Percentiles rank a stretch among this genome's conserved stretches.
Evolutionary conservation across 2,113 vertebrate genomes (phyloP).

Genomic region (Rafetus swinhoei): DNA sequence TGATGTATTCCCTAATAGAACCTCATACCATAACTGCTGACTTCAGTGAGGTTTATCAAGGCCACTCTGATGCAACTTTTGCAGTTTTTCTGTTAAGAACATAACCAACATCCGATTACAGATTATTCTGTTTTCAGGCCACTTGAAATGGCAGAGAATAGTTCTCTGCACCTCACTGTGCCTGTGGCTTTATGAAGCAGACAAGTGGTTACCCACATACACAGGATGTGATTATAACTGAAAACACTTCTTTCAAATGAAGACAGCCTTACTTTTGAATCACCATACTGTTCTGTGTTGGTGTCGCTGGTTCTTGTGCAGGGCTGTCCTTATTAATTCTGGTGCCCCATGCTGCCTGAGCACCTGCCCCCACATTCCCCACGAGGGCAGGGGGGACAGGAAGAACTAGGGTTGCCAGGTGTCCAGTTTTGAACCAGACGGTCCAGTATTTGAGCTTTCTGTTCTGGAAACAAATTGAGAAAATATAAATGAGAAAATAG

Average conservation of each 20-base stretch:
- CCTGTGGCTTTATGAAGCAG: not conserved
- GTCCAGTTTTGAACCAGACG: too few relatives aligned
- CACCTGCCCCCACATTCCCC: too few relatives aligned
- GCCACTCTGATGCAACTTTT: not conserved
- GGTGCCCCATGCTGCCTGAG: too few relatives aligned
- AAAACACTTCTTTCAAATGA: not conserved
- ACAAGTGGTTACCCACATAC: not conserved
- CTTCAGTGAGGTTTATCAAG: not conserved
- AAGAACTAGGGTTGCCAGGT: too few relatives aligned
- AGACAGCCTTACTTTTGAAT: not conserved
- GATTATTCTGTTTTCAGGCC: not conserved
- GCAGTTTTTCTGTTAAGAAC: not conserved
- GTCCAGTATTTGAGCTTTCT: too few relatives aligned
- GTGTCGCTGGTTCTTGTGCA: not conserved
- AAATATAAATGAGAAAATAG: too few relatives aligned
- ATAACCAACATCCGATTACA: not conserved
- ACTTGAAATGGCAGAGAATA: not conserved
- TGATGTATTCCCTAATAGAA: not conserved
- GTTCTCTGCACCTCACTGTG: not conserved
- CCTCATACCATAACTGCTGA: not conserved
- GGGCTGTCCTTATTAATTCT: too few relatives aligned
- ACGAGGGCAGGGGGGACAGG: too few relatives aligned
- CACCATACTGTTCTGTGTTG: not conserved
- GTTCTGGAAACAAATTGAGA: too few relatives aligned
- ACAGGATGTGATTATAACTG: not conserved